Evolutionary conservation across 2,113 vertebrate genomes (phyloP).

Genomic region (Campylorhamphus procurvoides): DNA sequence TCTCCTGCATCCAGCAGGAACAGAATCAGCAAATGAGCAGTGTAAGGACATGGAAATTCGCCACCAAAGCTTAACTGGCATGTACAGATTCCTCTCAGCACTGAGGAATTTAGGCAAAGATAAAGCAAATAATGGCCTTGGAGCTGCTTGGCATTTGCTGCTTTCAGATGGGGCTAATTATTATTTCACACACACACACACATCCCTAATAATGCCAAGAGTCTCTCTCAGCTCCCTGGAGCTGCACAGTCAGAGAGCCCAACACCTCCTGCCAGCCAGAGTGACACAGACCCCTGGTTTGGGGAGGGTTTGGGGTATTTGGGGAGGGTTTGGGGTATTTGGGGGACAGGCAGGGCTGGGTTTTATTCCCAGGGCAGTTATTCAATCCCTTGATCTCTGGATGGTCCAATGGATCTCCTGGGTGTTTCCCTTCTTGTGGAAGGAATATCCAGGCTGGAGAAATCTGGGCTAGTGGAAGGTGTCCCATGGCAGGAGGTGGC

Average conservation of each 20-base stretch:
- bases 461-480: neutral
- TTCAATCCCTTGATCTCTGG: neutral
- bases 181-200: neutral
- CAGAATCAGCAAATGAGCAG: neutral
- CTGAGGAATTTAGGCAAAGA: neutral
- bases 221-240: neutral
- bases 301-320: neutral
- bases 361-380: neutral
- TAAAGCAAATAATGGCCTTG: neutral
- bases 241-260: neutral
- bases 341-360: neutral
- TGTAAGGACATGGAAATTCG: neutral
- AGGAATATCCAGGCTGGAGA: neutral
- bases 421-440: neutral
- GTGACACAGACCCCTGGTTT: neutral
- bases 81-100: neutral
- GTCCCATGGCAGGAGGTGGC: neutral
- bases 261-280: neutral
- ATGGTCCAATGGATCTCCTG: neutral
- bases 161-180: slow-evolving; percentile 11
- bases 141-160: neutral
- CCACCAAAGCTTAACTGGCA: neutral
- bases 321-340: neutral
- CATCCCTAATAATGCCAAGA: neutral
- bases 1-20: neutral